phyloP scores from a whole-genome alignment of 2,797 vertebrate genomes.

The Brachyalestes nurse region DNA sequence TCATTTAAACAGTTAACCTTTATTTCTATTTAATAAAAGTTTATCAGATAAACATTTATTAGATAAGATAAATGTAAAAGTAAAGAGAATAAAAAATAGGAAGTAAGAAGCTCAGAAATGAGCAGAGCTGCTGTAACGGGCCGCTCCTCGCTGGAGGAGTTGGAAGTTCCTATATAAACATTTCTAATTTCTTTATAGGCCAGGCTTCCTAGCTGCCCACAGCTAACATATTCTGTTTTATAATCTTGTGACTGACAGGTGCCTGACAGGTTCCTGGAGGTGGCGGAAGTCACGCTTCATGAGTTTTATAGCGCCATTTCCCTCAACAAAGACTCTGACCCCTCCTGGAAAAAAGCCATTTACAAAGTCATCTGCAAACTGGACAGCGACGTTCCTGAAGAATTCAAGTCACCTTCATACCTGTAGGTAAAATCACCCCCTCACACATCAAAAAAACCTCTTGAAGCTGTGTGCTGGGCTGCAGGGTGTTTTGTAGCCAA shows the following conservation, averaged over 20 bases:
- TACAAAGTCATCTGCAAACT: slow-evolving; percentile 99
- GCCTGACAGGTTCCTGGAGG: slow-evolving; percentile 91
- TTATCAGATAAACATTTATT: too few species aligned
- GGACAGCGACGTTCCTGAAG: slow-evolving; percentile 91
- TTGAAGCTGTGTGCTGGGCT: slow-evolving; percentile 1
- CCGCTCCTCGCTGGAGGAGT: too few species aligned
- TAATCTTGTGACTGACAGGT: slow-evolving; percentile 77
- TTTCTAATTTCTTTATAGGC: too few species aligned
- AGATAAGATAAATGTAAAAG: too few species aligned
- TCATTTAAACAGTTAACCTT: too few species aligned
- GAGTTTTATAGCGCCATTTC: slow-evolving; percentile 93
- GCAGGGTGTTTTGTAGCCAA: slow-evolving; percentile 3
- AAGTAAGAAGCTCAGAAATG: too few species aligned
- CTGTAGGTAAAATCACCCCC: slow-evolving; percentile 70
- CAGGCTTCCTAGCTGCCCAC: background rate
- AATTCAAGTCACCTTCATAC: slow-evolving; percentile 87
- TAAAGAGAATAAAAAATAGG: too few species aligned
- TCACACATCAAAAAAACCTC: background rate
- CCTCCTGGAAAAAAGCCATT: slow-evolving; percentile 98
- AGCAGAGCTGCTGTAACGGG: too few species aligned
- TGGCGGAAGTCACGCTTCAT: slow-evolving; percentile 89
- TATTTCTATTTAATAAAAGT: too few species aligned
- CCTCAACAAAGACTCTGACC: slow-evolving; percentile 87
- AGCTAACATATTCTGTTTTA: slow-evolving; percentile 1
- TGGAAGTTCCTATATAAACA: too few species aligned